Conservation (phyloP, 2,797 vertebrate species). For the Oreortyx pictus region DNA sequence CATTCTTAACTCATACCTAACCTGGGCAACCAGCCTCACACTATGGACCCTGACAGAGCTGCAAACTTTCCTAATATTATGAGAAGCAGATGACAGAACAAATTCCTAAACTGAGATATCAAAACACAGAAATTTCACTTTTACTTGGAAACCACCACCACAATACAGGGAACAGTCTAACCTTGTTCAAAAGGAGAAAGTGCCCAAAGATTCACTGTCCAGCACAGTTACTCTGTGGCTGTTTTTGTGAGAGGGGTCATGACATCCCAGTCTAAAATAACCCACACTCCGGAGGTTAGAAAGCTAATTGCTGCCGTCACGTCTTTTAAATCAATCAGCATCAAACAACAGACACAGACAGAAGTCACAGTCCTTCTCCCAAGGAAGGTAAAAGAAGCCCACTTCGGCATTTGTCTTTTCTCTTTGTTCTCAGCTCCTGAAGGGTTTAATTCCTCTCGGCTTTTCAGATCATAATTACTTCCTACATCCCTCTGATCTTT, state of each 20-base stretch:
- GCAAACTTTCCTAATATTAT: not conserved
- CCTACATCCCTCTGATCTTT: slow-evolving; percentile 46
- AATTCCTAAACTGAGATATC: not conserved
- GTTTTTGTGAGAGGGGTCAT: not conserved
- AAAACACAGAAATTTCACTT: not conserved
- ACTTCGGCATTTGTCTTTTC: slow-evolving; percentile 37
- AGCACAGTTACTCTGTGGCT: not conserved
- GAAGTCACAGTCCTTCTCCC: not conserved
- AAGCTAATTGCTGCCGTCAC: slow-evolving; percentile 2
- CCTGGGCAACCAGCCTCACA: not conserved
- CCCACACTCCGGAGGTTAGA: not conserved
- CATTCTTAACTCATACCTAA: not conserved
- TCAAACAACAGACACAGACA: not conserved
- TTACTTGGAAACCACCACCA: not conserved
- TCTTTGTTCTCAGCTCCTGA: slow-evolving; percentile 48
- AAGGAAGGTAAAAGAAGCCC: not conserved
- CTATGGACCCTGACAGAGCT: not conserved
- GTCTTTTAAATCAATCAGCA: not conserved
- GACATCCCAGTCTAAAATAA: slow-evolving; percentile 13
- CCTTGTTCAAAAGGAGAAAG: not conserved
- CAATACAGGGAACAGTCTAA: not conserved
- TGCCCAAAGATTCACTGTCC: not conserved
- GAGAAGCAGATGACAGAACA: not conserved
- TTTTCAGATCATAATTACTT: slow-evolving; percentile 62
- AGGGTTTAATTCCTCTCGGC: slow-evolving; percentile 24